Evolutionary conservation across 2,888 invertebrate genomes (phyloP).

Genomic region (Epinotia bilunana): DNA sequence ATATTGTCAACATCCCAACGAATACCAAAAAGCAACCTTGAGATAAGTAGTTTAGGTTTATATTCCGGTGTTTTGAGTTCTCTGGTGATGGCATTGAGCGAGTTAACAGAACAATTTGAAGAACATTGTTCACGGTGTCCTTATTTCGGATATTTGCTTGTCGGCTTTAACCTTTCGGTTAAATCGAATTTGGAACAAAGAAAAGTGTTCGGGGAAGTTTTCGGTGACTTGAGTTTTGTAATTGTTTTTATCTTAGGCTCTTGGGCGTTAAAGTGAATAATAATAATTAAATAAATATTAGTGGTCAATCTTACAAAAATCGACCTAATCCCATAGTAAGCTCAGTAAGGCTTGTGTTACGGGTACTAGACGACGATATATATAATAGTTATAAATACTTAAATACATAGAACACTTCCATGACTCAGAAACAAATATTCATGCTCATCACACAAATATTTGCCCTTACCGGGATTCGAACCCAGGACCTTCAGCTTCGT

Average conservation of each 20-base stretch:
- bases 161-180: not conserved
- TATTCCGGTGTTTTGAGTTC: not conserved
- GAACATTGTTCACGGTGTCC: not conserved
- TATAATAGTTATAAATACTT: too few species aligned
- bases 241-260: not conserved
- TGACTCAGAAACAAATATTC: too few species aligned
- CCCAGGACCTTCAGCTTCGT: too few species aligned
- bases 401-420: too few species aligned
- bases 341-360: too few species aligned
- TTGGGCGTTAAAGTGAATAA: not conserved
- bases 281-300: too few species aligned
- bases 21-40: not conserved
- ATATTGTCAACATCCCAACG: not conserved
- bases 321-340: too few species aligned
- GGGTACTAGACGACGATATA: too few species aligned
- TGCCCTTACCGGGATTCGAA: too few species aligned
- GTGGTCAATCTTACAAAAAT: too few species aligned
- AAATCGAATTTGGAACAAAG: conserved; percentile 24
- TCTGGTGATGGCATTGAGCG: not conserved
- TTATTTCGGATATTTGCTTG: not conserved
- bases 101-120: not conserved
- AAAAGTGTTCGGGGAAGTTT: not conserved
- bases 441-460: too few species aligned
- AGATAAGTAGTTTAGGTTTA: not conserved
- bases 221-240: not conserved